A percentile compares a stretch with the other conserved stretches of the same genome.
These are phyloP conservation scores for Metopia argyrocephala DNA, from an alignment of 2,888 invertebrate genomes.

Conservation along the genomic window DNA sequence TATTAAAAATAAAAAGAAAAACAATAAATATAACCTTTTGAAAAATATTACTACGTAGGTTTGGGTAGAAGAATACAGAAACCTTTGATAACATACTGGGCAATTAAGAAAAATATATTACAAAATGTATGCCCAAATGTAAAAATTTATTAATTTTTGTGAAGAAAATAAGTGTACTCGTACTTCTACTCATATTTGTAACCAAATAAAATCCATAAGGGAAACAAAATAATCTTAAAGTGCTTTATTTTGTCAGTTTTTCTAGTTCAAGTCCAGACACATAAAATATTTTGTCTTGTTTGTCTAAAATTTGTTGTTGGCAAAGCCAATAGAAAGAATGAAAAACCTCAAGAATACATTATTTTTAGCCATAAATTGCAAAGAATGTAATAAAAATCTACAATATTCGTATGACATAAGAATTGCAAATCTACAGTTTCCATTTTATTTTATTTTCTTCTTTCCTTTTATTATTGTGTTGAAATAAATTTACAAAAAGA, in stretches of 20 bases:
- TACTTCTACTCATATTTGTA: too few species aligned
- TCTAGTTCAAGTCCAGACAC: slow-evolving; percentile 52
- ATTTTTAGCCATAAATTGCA: slow-evolving; percentile 48
- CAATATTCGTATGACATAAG: neutral
- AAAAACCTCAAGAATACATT: slow-evolving; percentile 52
- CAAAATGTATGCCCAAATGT: too few species aligned
- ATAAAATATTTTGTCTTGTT: slow-evolving; percentile 56
- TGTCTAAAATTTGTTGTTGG: neutral
- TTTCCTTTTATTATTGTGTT: too few species aligned
- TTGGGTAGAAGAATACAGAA: too few species aligned
- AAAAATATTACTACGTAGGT: too few species aligned
- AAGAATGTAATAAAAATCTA: slow-evolving; percentile 9
- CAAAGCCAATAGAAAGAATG: neutral
- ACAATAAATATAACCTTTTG: too few species aligned
- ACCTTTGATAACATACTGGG: too few species aligned
- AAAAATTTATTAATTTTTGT: too few species aligned
- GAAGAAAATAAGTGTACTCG: too few species aligned
- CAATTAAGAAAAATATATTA: too few species aligned
- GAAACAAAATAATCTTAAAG: slow-evolving; percentile 32
- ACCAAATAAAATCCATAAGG: neutral
- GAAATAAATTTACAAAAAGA: neutral
- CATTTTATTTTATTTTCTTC: neutral
- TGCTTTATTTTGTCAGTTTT: slow-evolving; percentile 62
- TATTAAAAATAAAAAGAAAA: too few species aligned
- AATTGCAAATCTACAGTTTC: neutral